Evolutionary conservation across 2,113 vertebrate species (phyloP).

Genomic region (Antechinus flavipes): DNA sequence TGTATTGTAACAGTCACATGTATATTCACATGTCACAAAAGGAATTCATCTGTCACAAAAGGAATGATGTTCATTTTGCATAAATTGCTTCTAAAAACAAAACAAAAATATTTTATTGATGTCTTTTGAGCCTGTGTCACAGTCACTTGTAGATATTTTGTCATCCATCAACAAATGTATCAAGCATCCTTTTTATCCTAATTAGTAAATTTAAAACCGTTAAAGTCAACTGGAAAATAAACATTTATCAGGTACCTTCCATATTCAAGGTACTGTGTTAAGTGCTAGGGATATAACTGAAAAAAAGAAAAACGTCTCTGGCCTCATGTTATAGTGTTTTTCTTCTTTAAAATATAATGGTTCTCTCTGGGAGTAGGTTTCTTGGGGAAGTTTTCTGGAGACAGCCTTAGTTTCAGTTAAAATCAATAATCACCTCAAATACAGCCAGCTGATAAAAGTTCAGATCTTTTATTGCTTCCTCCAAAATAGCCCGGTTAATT

Average conservation of each 20-base stretch:
- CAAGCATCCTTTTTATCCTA: background rate
- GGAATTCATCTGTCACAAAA: too few relatives aligned
- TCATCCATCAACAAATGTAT: background rate
- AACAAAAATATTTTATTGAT: background rate
- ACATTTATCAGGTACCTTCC: background rate
- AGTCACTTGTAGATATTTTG: background rate
- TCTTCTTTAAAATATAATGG: too few relatives aligned
- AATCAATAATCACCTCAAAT: too few relatives aligned
- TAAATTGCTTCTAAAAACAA: background rate
- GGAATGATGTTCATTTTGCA: background rate
- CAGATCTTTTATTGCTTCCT: too few relatives aligned
- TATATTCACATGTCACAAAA: too few relatives aligned
- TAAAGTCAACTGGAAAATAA: background rate
- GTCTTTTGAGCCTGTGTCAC: background rate
- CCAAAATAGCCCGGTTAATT: too few relatives aligned
- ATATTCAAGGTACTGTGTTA: background rate
- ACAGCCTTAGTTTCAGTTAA: too few relatives aligned
- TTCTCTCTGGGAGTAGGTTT: too few relatives aligned
- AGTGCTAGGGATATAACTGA: background rate
- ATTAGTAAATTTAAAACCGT: background rate
- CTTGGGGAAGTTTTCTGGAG: too few relatives aligned
- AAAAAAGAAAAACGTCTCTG: background rate
- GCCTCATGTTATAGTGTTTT: background rate
- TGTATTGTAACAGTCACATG: too few relatives aligned
- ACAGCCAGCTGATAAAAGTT: too few relatives aligned